Base-by-base conservation (phyloP, 1,140 invertebrate genomes). In the Dendroctonus ponderosae region DNA sequence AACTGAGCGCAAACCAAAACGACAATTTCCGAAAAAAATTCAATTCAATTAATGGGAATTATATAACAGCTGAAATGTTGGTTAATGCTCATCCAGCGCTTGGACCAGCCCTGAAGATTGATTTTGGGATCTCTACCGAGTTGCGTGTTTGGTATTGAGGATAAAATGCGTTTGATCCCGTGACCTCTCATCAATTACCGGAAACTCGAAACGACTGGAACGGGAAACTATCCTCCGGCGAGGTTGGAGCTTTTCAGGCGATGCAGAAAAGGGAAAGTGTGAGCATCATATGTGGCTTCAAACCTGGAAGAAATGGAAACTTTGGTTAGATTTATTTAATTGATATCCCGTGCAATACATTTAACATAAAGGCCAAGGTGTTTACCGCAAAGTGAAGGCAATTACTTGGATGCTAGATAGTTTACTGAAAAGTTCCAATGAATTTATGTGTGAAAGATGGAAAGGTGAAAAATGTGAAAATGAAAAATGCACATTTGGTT, bases 121-220 rank as follows among this genome's bases (percentile, higher is more conserved):
- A 72, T 68, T 59, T 69, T 71, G 11, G 74, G 74, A 68, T 76
- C 74, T 68, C 67, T 65, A 37, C 74, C 67, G 11, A 70, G 67
- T 63, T 70, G 68, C 11, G 51, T 67, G 49, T 68, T 71, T 53
- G 67, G 63, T 57, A 64, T 66, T 41, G 71, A 68, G 56, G 61
- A 63, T 42, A 48, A 62, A 42, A 50, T 65, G 41, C 51, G 44
- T 50, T 56, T 57, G 38, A 66, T 52, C 67, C 57, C 66, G 71
- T 72, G 61, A 64, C 67, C 64, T 63, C 44, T 74, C 72, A 74
- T 74, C 71, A 74, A 74, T 70, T 66, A 74, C 72, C 66, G 68
- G 46, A 66, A 39, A 7, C 12, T 59, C 11, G 56, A 57, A 39
- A 66, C 64, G 56, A 14, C 50, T 44, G 11, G 40, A 41, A 37